Evolutionary conservation across 1,140 invertebrate species (phyloP).

Genomic region (Xylocopa sonorina): DNA sequence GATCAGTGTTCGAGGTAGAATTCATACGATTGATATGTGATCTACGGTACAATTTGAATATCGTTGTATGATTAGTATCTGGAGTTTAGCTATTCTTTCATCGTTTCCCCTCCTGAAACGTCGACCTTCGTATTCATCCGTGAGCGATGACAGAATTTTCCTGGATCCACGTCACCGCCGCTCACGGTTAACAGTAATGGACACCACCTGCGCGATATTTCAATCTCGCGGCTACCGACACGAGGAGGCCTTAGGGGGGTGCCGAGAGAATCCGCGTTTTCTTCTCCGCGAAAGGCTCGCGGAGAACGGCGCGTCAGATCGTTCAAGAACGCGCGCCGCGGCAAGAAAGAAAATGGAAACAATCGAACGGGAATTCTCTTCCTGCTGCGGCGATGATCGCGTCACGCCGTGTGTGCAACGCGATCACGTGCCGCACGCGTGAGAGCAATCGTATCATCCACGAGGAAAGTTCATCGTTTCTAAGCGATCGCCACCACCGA

Average conservation of each 20-base stretch:
- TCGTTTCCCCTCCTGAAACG: conserved; percentile 22
- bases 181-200: conserved; percentile 35
- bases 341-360: conserved; percentile 1
- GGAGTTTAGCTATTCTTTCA: conserved; percentile 42
- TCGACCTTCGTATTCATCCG: conserved; percentile 56
- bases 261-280: neutral
- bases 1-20: too few species aligned
- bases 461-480: conserved; percentile 1
- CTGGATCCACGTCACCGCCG: conserved; percentile 59
- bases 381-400: neutral
- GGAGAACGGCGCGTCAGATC: conserved; percentile 6
- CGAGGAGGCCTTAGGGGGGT: too few species aligned
- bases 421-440: neutral
- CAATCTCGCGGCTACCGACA: conserved; percentile 37
- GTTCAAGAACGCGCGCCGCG: conserved; percentile 8
- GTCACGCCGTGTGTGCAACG: neutral
- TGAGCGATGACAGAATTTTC: conserved; percentile 63
- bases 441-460: neutral
- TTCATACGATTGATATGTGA: too few species aligned
- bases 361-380: conserved; percentile 1
- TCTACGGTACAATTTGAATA: too few species aligned
- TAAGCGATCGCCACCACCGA: too few species aligned
- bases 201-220: conserved; percentile 63
- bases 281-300: neutral
- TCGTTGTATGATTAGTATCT: too few species aligned